phyloP scores from a whole-genome alignment of 2,113 vertebrate species.

The Tyrannus savana region DNA sequence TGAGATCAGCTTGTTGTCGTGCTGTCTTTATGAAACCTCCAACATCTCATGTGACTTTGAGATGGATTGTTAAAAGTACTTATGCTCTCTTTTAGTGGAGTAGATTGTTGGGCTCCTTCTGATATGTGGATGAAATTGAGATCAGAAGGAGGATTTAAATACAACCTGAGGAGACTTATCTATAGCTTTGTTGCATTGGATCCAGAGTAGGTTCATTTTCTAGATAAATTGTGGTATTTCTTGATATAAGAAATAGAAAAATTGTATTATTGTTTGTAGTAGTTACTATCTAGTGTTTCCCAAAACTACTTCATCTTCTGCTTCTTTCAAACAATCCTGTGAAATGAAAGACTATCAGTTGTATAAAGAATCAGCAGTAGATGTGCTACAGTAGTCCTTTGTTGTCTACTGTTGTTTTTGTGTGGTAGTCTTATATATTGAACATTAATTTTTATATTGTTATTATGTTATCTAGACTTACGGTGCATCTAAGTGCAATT shows the following conservation, averaged over 20 bases:
- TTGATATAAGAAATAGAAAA: background rate
- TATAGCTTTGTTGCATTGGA: background rate
- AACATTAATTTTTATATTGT: background rate
- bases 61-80: background rate
- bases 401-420: background rate
- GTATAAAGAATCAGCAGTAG: background rate
- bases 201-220: background rate
- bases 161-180: background rate
- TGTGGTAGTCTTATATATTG: background rate
- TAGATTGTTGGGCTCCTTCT: background rate
- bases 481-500: background rate
- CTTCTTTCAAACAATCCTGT: background rate
- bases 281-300: background rate
- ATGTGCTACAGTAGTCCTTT: background rate
- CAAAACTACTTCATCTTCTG: background rate
- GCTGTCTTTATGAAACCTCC: background rate
- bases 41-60: background rate
- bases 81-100: background rate
- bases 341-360: background rate
- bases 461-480: background rate
- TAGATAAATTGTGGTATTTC: background rate
- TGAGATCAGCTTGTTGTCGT: background rate
- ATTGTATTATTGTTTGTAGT: accelerated
- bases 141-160: background rate
- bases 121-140: background rate